phyloP scores from a whole-genome alignment of 2,888 invertebrate genomes.

The Alentia gelatinosa region DNA sequence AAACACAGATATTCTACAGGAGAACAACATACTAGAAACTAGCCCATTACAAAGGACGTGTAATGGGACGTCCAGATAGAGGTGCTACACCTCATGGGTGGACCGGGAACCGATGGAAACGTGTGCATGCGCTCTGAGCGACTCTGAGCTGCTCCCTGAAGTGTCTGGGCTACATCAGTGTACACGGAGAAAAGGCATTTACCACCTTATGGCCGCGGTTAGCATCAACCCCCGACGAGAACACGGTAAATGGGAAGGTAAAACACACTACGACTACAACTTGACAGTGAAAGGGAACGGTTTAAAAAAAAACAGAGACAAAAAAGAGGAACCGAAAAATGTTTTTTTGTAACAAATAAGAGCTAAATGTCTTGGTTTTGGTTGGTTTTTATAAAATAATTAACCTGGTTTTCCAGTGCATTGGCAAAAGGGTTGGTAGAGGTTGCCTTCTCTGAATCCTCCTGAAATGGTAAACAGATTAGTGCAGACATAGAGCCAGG shows the following conservation, averaged over 20 bases:
- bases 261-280: conserved; percentile 82
- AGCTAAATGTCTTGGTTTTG: conserved; percentile 16
- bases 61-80: no score
- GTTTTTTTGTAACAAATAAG: not conserved
- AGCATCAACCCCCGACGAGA: not conserved
- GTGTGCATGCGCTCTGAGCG: no score
- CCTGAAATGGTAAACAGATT: conserved; percentile 50
- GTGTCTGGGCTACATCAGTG: no score
- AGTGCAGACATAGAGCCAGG: conserved; percentile 18
- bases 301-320: conserved; percentile 15
- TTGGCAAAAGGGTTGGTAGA: conserved; percentile 50
- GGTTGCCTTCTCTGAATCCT: conserved; percentile 31
- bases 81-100: no score
- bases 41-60: no score
- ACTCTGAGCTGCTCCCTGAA: no score
- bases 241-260: conserved; percentile 32
- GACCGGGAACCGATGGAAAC: no score
- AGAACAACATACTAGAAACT: no score
- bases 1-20: no score
- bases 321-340: conserved; percentile 30
- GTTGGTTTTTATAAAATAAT: conserved; percentile 32
- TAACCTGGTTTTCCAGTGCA: conserved; percentile 53
- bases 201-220: not conserved
- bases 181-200: no score
- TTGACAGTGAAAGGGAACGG: conserved; percentile 54